A percentile compares a stretch with the other conserved stretches of the same genome.
Conservation (phyloP, 1,140 invertebrate species). For the Chelonus insularis region DNA sequence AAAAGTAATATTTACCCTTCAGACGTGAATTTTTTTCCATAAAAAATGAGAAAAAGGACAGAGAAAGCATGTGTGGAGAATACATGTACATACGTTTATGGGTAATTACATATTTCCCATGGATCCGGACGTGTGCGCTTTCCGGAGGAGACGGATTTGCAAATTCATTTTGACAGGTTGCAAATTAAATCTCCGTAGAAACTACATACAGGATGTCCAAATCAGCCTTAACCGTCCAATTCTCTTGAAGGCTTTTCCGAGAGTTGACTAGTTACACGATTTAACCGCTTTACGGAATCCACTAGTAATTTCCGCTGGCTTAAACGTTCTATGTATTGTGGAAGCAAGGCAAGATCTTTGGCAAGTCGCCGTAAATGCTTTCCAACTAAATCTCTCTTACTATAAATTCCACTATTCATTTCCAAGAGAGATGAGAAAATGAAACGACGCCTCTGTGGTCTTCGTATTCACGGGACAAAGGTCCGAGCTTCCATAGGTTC, state of each 20-base stretch:
- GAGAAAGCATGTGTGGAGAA: no score
- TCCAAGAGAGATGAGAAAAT: background rate
- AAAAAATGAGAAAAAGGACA: no score
- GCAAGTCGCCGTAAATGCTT: constrained; percentile 17
- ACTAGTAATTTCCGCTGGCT: constrained; percentile 12
- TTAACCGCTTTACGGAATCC: constrained; percentile 10
- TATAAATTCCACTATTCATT: constrained; percentile 17
- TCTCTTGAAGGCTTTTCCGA: background rate
- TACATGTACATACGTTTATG: background rate
- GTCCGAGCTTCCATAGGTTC: background rate
- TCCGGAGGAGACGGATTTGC: background rate
- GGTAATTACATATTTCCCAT: constrained; percentile 9
- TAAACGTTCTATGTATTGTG: constrained; percentile 6
- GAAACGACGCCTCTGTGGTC: constrained; percentile 7
- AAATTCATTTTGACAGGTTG: constrained; percentile 18
- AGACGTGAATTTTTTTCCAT: no score
- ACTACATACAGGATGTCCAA: constrained; percentile 11
- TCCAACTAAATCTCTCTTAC: constrained; percentile 21
- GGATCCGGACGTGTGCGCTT: constrained; percentile 8
- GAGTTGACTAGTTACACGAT: constrained; percentile 11
- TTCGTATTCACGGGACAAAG: constrained; percentile 2
- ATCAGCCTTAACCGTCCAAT: constrained; percentile 8
- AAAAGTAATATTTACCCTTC: no score
- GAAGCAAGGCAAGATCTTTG: constrained; percentile 5
- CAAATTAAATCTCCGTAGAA: constrained; percentile 18